Base-by-base conservation (phyloP, 2,888 invertebrate species). In the Notodonta dromedarius region DNA sequence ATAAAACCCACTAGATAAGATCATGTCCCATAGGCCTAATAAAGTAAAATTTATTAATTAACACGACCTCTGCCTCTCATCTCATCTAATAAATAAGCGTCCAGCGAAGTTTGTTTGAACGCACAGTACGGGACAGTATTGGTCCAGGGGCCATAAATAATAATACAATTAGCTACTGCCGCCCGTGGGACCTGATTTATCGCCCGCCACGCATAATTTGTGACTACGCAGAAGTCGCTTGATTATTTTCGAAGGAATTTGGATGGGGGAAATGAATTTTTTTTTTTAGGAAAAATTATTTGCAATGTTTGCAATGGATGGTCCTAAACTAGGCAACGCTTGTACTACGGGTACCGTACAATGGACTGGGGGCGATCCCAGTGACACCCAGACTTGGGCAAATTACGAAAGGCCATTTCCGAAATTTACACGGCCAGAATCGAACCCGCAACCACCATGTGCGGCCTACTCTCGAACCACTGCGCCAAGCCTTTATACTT, bases 131-230 rank as follows among this genome's bases (percentile, higher is more conserved):
- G 76, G 80, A 78, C 80, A 79, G 73, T 80, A 78, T 79, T 82
- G 80, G 77, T 76, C 71, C 74, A 76, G 73, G 71, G 73, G 67
- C 76, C 80, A 84, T 88, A 87, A 88, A 88, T 88, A 87, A 85
- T 86, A 86, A 84, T 82, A 83, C 83, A 86, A 87, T 88, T 86
- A 76, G 73, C 65, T 71, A 73, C 77, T 74, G 68, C 70, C 70
- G 74, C 80, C 81, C 79, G 65, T 68, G 74, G 77, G 79, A 71
- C 76, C 77, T 81, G 82, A 85, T 84, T 86, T 84, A 84, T 80
- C 69, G 71, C 73, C 68, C 58, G 71, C 74, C 62, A 68, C 66
- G 75, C 71, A 78, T 81, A 80, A 83, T 76, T 76, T 74, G 74
- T 70, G 65, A 74, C 71, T 64, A 63, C 67, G 69, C 62, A 69